These are phyloP conservation scores for Corythoichthys haematopterus DNA, from an alignment of 2,113 vertebrate genomes.

Conservation along the genomic window DNA sequence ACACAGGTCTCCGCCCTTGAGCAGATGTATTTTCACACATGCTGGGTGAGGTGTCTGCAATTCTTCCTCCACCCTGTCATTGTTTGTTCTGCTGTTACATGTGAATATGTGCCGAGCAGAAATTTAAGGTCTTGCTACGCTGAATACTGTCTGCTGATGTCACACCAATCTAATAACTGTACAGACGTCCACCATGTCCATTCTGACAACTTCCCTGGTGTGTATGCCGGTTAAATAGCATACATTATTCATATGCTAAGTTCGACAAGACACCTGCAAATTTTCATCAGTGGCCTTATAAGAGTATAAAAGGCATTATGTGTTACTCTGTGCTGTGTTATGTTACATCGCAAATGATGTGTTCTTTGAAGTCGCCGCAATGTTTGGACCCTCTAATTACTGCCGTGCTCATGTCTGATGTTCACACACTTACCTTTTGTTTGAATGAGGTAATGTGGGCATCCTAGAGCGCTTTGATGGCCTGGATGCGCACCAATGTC, in stretches of 20 bases:
- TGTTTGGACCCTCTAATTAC: constrained; percentile 63
- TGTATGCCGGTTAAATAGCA: not conserved
- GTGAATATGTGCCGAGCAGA: constrained; percentile 71
- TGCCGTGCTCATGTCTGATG: constrained; percentile 42
- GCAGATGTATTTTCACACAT: constrained; percentile 77
- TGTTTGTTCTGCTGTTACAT: constrained; percentile 72
- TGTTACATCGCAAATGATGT: constrained; percentile 51
- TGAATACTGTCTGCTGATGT: constrained; percentile 46
- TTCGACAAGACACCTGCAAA: constrained; percentile 30
- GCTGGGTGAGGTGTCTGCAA: constrained; percentile 74
- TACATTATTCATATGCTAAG: constrained; percentile 24
- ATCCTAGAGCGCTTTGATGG: constrained; percentile 54
- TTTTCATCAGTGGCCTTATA: constrained; percentile 38
- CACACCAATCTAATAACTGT: constrained; percentile 56
- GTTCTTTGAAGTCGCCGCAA: constrained; percentile 58
- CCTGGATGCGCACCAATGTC: constrained; percentile 61
- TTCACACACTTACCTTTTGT: constrained; percentile 51
- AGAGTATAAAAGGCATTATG: constrained; percentile 45
- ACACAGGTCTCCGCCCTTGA: constrained; percentile 68
- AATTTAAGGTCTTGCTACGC: constrained; percentile 44
- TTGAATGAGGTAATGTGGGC: constrained; percentile 34
- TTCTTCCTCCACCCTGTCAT: constrained; percentile 70
- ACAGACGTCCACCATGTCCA: constrained; percentile 41
- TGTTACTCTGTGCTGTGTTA: constrained; percentile 50
- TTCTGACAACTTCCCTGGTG: not conserved